Conservation (phyloP, 1,140 invertebrate species). For the Drosophila kohkoa region DNA sequence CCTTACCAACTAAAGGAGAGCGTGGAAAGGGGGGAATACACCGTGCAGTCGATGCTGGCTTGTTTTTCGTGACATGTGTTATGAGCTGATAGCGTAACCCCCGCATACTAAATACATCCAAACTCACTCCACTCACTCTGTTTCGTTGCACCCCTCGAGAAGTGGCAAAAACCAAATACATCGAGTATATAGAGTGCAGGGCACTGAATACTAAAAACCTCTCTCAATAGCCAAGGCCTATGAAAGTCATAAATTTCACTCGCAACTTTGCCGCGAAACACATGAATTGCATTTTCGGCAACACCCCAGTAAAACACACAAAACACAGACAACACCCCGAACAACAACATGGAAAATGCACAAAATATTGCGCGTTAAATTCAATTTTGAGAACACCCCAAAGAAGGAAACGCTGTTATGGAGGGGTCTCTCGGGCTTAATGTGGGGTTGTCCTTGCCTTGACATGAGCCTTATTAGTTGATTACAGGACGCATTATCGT, state of each 20-base stretch:
- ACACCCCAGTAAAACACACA: constrained; percentile 46
- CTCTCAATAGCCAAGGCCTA: constrained; percentile 52
- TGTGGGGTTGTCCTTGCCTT: constrained; percentile 59
- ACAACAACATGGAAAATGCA: constrained; percentile 76
- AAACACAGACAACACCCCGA: background rate
- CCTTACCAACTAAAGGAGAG: background rate
- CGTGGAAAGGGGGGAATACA: background rate
- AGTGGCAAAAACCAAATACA: constrained; percentile 17
- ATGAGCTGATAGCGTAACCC: constrained; percentile 74
- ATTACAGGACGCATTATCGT: constrained; percentile 85
- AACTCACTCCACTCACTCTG: background rate
- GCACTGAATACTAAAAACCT: constrained; percentile 15
- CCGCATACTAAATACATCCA: constrained; percentile 19
- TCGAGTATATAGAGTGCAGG: background rate
- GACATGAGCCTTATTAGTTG: constrained; percentile 84
- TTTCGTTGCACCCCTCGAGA: constrained; percentile 45
- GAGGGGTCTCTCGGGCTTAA: constrained; percentile 15
- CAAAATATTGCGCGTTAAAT: constrained; percentile 84
- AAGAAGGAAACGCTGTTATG: background rate
- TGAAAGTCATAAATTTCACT: constrained; percentile 78
- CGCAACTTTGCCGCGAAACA: constrained; percentile 58
- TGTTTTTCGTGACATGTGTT: constrained; percentile 80
- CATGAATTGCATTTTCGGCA: constrained; percentile 81
- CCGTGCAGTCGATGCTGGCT: constrained; percentile 24
- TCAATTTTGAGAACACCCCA: constrained; percentile 75